These are phyloP conservation scores for Orthosia cruda DNA, from an alignment of 2,888 invertebrate genomes.

Conservation along the genomic window DNA sequence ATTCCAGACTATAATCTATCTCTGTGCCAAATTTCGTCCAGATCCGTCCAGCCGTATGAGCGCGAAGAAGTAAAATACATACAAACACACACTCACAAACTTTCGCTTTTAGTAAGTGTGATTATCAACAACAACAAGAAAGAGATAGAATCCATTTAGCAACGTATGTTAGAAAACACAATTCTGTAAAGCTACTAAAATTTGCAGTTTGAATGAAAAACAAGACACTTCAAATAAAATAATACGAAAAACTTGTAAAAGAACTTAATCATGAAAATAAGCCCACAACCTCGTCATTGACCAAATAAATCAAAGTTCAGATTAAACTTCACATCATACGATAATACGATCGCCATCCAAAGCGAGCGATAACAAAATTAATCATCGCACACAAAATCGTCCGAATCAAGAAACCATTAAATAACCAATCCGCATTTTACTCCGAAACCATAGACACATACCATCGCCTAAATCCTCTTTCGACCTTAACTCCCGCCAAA, in stretches of 20 bases:
- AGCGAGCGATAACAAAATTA: conserved; percentile 82
- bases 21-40: too few relatives aligned
- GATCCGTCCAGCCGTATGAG: too few relatives aligned
- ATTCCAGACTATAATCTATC: too few relatives aligned
- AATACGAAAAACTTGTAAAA: not conserved
- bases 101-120: too few relatives aligned
- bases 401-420: conserved; percentile 90
- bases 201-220: not conserved
- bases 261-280: conserved; percentile 11
- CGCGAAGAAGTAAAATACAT: too few relatives aligned
- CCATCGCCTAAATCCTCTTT: conserved; percentile 51
- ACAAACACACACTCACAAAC: too few relatives aligned
- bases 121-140: not conserved
- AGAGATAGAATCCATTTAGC: not conserved
- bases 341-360: conserved; percentile 68
- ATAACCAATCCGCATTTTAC: conserved; percentile 89
- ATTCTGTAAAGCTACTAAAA: not conserved
- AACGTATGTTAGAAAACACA: not conserved
- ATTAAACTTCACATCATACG: conserved; percentile 59
- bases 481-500: conserved; percentile 69
- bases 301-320: conserved; percentile 44
- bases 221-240: not conserved
- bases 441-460: conserved; percentile 64
- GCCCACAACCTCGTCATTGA: conserved; percentile 6
- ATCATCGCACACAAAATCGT: conserved; percentile 86